A percentile compares a stretch with the other conserved stretches of the same genome.
phyloP scores from a whole-genome alignment of 2,797 vertebrate genomes.

The Urosaurus nigricauda region DNA sequence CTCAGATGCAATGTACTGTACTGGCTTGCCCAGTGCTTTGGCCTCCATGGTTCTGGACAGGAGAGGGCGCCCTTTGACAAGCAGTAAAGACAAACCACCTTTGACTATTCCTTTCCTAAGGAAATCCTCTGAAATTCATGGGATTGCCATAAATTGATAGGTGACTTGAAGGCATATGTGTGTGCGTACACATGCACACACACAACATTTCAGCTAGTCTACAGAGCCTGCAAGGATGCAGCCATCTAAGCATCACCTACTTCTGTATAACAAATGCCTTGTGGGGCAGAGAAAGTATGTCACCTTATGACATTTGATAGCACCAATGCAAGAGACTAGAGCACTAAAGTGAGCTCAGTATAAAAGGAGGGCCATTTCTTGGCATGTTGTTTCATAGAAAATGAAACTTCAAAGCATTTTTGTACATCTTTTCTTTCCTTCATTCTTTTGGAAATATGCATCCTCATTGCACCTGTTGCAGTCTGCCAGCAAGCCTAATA shows the following conservation, averaged over 20 bases:
- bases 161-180: too few relatives aligned
- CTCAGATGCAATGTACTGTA: too few relatives aligned
- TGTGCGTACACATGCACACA: too few relatives aligned
- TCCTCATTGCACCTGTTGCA: background rate
- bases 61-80: background rate
- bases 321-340: rapidly evolving
- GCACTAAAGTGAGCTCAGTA: background rate
- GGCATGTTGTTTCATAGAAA: background rate
- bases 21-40: background rate
- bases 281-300: rapidly evolving
- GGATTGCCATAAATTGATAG: too few relatives aligned
- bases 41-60: background rate
- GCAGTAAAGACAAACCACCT: background rate
- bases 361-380: background rate
- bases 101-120: too few relatives aligned
- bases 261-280: conserved; percentile 1
- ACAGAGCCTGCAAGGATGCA: background rate
- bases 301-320: background rate
- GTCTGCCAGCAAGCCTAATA: background rate
- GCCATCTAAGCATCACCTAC: background rate
- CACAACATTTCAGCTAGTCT: background rate
- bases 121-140: too few relatives aligned
- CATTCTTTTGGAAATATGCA: background rate
- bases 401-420: background rate
- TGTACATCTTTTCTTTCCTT: background rate